Conservation (phyloP, 2,113 vertebrate species). For the Brachypodius melanocephalos region DNA sequence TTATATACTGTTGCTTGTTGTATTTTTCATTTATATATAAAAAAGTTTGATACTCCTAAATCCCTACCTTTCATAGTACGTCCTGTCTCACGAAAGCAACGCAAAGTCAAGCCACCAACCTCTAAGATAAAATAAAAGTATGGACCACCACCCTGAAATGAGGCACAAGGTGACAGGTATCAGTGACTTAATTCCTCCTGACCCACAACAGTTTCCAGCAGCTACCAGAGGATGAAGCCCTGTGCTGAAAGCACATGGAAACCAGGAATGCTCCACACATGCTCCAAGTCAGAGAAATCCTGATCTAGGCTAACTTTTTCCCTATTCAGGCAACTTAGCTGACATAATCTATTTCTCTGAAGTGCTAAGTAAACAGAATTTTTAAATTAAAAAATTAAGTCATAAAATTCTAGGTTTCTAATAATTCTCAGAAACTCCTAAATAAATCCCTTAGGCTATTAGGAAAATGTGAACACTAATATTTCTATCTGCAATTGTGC, state of each 20-base stretch:
- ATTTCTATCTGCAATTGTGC: background rate
- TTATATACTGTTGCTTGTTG: background rate
- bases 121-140: background rate
- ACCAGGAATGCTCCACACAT: background rate
- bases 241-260: background rate
- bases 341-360: background rate
- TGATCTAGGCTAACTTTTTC: background rate
- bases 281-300: background rate
- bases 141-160: background rate
- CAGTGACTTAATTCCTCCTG: background rate
- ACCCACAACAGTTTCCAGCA: background rate
- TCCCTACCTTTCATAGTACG: background rate
- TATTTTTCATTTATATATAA: background rate
- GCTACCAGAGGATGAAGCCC: background rate
- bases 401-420: background rate
- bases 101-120: background rate
- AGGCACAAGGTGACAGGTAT: background rate
- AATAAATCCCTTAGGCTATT: background rate
- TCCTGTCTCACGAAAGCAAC: background rate
- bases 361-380: background rate
- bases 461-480: background rate
- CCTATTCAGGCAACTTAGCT: background rate
- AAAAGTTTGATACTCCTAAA: background rate
- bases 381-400: background rate
- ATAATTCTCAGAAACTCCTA: background rate